phyloP scores from a whole-genome alignment of 2,888 invertebrate genomes.

The Macrophya alboannulata region DNA sequence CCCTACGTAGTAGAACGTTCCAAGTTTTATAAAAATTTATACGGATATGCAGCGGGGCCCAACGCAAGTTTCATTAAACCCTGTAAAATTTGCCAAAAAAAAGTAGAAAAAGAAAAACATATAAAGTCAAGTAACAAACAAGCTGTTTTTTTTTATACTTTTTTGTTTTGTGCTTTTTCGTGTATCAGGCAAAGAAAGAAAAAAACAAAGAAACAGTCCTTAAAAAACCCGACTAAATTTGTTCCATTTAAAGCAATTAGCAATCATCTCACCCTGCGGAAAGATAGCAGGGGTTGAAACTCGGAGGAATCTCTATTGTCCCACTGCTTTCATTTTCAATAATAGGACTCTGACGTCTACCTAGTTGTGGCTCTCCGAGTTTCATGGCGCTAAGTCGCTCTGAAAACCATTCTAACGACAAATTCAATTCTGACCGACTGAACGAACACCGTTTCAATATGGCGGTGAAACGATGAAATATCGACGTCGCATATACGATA shows the following conservation, averaged over 20 bases:
- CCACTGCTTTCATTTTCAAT: slow-evolving; percentile 14
- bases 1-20: neutral
- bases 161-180: neutral
- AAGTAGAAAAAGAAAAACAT: neutral
- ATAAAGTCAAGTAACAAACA: neutral
- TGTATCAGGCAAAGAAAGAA: no score
- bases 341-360: slow-evolving; percentile 19
- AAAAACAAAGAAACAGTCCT: neutral
- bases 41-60: neutral
- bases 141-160: neutral
- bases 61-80: neutral
- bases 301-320: slow-evolving; percentile 2
- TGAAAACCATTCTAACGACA: slow-evolving; percentile 46
- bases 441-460: slow-evolving; percentile 50
- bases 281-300: neutral
- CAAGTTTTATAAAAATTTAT: neutral
- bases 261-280: neutral
- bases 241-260: slow-evolving; percentile 20
- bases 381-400: slow-evolving; percentile 20
- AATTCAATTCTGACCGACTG: slow-evolving; percentile 48
- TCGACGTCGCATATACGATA: slow-evolving; percentile 34
- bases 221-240: neutral
- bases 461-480: slow-evolving; percentile 41
- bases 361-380: slow-evolving; percentile 2
- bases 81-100: neutral